Percentiles rank a stretch among this genome's conserved stretches.
phyloP scores from a whole-genome alignment of 1,140 invertebrate species.

The Diorhabda elongata region DNA sequence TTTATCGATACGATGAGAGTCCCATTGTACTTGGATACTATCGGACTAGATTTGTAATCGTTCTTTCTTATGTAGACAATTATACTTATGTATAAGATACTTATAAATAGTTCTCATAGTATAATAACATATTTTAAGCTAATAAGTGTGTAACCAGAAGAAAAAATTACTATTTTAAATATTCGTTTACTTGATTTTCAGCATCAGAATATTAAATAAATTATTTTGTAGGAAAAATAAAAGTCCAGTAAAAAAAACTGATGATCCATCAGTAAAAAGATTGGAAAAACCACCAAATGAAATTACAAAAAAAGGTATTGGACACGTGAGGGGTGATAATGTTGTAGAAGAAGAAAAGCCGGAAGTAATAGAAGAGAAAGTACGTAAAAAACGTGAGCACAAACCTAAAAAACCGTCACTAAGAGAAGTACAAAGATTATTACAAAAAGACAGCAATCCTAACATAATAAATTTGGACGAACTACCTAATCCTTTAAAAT shows the following conservation, averaged over 20 bases:
- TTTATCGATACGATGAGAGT: too few species aligned
- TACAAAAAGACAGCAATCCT: neutral
- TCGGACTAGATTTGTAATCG: too few species aligned
- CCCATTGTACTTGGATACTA: too few species aligned
- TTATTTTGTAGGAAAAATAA: neutral
- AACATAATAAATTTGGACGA: constrained; percentile 46
- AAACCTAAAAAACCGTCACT: constrained; percentile 43
- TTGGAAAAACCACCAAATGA: too few species aligned
- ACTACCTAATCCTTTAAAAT: constrained; percentile 33
- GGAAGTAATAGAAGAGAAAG: constrained; percentile 10
- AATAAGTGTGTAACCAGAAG: too few species aligned
- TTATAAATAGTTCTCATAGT: too few species aligned
- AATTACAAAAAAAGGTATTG: neutral
- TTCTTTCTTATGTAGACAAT: too few species aligned
- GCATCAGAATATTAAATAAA: neutral
- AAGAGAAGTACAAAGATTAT: constrained; percentile 22
- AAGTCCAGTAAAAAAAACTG: neutral
- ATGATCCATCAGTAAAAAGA: too few species aligned
- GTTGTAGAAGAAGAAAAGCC: neutral
- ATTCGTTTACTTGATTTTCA: too few species aligned
- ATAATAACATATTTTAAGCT: too few species aligned
- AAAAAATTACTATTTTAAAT: too few species aligned
- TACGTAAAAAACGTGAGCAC: constrained; percentile 11
- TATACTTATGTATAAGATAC: too few species aligned
- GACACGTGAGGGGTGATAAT: neutral